Percentiles rank a stretch among this genome's conserved stretches.
Evolutionary conservation across 2,797 vertebrate species (phyloP).

Genomic region (Sebastes dallii): DNA sequence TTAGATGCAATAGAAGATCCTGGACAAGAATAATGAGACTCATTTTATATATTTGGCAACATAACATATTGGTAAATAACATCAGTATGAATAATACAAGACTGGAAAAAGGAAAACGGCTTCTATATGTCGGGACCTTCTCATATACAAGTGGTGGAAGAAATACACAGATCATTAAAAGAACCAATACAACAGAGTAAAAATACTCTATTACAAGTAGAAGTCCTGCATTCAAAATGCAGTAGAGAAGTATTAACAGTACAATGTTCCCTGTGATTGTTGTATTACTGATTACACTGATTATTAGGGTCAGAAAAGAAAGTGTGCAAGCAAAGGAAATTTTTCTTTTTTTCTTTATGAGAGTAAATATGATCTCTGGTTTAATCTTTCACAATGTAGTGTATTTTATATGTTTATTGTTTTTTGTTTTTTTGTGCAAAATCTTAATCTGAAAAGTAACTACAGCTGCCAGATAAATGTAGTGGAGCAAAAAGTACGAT

Average conservation of each 20-base stretch:
- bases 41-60: background rate
- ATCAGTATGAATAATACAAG: background rate
- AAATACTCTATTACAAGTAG: background rate
- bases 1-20: background rate
- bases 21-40: background rate
- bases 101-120: background rate
- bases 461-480: no score
- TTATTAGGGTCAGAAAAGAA: no score
- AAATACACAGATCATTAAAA: background rate
- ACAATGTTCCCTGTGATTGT: background rate
- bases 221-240: no score
- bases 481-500: no score
- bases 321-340: no score
- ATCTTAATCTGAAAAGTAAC: no score
- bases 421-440: no score
- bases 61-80: background rate
- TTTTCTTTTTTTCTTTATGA: no score
- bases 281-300: background rate
- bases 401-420: no score
- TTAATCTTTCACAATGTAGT: no score
- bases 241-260: background rate
- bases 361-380: no score
- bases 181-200: background rate
- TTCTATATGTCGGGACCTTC: background rate
- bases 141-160: background rate